phyloP scores from a whole-genome alignment of 2,113 vertebrate species.

The Chionis minor region DNA sequence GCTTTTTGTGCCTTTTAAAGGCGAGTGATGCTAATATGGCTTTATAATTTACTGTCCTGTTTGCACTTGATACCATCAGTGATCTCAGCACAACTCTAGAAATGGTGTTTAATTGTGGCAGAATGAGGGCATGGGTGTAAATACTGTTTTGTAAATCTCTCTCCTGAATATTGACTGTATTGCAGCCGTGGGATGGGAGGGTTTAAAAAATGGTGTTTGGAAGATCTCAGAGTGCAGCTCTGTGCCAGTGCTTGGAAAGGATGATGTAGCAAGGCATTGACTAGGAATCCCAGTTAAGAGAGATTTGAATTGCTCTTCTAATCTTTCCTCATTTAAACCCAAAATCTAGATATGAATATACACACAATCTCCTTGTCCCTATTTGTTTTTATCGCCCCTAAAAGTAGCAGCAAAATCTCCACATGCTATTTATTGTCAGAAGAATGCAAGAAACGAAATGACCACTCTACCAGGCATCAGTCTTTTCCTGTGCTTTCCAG shows the following conservation, averaged over 20 bases:
- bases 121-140: not conserved
- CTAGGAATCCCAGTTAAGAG: not conserved
- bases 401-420: not conserved
- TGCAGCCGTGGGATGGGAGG: not conserved
- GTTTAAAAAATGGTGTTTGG: not conserved
- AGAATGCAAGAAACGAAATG: not conserved
- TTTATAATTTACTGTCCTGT: conserved; percentile 27
- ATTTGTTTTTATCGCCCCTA: not conserved
- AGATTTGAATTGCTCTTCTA: not conserved
- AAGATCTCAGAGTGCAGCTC: not conserved
- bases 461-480: not conserved
- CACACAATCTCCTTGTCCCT: not conserved
- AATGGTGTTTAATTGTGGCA: not conserved
- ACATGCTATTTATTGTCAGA: not conserved
- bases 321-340: not conserved
- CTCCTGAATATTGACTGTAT: not conserved
- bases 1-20: conserved; percentile 16
- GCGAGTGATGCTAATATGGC: not conserved
- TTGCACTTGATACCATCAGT: conserved; percentile 26
- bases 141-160: not conserved
- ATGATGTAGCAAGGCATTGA: not conserved
- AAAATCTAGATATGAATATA: not conserved
- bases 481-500: not conserved
- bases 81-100: conserved; percentile 25
- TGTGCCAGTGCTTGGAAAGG: not conserved